Percentiles rank a stretch among this genome's conserved stretches.
Evolutionary conservation across 92 coral and sea anemone genomes (phyloP).

Genomic region (Phymanthus crucifer): DNA sequence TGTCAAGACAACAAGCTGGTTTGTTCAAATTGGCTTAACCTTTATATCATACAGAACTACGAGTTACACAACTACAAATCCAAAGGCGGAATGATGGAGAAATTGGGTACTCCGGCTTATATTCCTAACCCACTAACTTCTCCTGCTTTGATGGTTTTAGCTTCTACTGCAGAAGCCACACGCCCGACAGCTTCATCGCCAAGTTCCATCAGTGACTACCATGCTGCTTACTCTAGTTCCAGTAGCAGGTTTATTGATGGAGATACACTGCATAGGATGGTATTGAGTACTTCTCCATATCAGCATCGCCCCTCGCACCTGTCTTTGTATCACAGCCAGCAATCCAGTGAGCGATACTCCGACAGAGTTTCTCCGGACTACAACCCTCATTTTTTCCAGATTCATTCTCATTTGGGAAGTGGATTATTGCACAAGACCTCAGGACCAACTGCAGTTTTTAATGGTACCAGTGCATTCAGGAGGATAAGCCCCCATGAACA

Average conservation of each 20-base stretch:
- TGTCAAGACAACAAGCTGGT: conserved; percentile 17
- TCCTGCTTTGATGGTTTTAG: conserved; percentile 90
- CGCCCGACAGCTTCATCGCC: conserved; percentile 73
- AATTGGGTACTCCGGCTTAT: conserved; percentile 75
- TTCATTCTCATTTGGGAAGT: conserved; percentile 78
- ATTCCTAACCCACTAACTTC: conserved; percentile 86
- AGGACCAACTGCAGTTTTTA: conserved; percentile 73
- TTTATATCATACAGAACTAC: not conserved
- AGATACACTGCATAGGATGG: conserved; percentile 86
- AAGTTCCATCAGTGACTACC: conserved; percentile 79
- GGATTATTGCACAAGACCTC: conserved; percentile 75
- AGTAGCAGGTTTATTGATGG: conserved; percentile 78
- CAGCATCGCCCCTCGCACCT: conserved; percentile 83
- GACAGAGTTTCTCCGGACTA: conserved; percentile 84
- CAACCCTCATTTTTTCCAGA: conserved; percentile 71
- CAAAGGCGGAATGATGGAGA: conserved; percentile 67
- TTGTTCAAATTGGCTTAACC: conserved; percentile 29
- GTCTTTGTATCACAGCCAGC: conserved; percentile 69
- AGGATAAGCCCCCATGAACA: conserved; percentile 79
- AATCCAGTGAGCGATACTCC: conserved; percentile 70
- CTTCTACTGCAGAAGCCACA: conserved; percentile 93
- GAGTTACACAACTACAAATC: conserved; percentile 29
- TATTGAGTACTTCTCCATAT: conserved; percentile 73
- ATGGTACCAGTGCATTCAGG: conserved; percentile 86
- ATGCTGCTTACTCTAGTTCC: conserved; percentile 78